Base-by-base conservation (phyloP, 2,113 vertebrate species). In the Pimephales promelas region DNA sequence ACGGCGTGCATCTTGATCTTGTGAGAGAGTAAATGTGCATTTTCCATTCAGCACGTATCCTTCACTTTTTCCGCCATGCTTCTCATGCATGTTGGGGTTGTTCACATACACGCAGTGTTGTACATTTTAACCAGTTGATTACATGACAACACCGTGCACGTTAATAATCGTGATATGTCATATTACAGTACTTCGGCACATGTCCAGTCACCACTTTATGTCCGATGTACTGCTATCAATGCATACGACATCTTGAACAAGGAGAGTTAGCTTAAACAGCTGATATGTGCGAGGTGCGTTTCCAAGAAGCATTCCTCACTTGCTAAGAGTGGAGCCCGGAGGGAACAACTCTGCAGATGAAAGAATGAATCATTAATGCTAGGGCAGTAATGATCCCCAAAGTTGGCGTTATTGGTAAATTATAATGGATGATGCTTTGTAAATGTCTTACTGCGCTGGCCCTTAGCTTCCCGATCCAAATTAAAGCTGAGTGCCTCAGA, bases 371-470 rank as follows among this genome's bases (percentile, higher is more conserved):
- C 94, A 93, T 94, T 90, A 94, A 94, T 89, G 86, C 87, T 86
- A 83, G 90, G 85, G 86, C 87, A 87, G 92, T 94, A 94, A 88
- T 90, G 95, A 92, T 92, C 89, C 87, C 66, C 86, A 92, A 92
- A 91, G 93, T 93, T 93, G 78, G 83, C 36, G 54, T 90, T 91
- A 92, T 91, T 93, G 92, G 92, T 94, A 95, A 93, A 96, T 96
- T 94, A 94, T 95, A 97, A 96, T 94, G 90, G 94, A 95, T 91
- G 94, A 95, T 95, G 91, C 91, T 91, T 82, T 90, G 92, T 93
- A 92, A 95, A 94, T 93, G 62, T 90, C 87, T 13, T 83, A 92
- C 91, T 89, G 81, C 91, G 92, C 90, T 80, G 92, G 91, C 93
- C 94, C 93, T 94, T 88, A 91, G 92, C 92, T 86, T 90, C 68